A percentile compares a stretch with the other conserved stretches of the same genome.
phyloP scores from a whole-genome alignment of 2,797 vertebrate species.

The Graptemys geographica region DNA sequence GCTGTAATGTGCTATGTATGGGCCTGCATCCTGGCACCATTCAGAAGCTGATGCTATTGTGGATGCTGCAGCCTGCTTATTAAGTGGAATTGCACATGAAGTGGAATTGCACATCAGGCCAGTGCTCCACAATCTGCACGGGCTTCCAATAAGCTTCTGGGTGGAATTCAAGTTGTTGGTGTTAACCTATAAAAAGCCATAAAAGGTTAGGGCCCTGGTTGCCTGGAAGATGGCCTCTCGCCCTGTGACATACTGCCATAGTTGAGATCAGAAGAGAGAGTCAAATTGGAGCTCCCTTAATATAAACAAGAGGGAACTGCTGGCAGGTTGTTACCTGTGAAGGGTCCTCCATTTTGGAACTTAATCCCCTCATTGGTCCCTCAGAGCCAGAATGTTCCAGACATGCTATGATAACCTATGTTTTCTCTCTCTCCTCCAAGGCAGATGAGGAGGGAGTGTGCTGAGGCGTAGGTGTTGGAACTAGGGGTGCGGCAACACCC shows the following conservation, averaged over 20 bases:
- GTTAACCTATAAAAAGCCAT: background rate
- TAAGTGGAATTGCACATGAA: background rate
- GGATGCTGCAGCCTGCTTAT: background rate
- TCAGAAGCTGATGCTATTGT: background rate
- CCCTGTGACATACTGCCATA: background rate
- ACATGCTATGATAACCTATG: background rate
- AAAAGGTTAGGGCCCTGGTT: background rate
- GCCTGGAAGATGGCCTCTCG: background rate
- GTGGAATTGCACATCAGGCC: background rate
- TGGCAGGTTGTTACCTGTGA: background rate
- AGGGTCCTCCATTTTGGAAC: background rate
- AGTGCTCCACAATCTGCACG: background rate
- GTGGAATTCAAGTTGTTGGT: background rate
- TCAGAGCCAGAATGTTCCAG: background rate
- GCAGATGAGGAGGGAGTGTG: background rate
- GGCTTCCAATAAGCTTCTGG: background rate
- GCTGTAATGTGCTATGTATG: background rate
- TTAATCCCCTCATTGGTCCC: background rate
- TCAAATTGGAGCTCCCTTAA: background rate
- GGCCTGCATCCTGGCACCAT: background rate
- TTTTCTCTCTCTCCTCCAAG: background rate
- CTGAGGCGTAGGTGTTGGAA: background rate
- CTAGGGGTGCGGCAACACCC: no score
- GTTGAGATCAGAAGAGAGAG: accelerated
- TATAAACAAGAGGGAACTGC: background rate